Percentiles rank a stretch among this genome's conserved stretches.
Conservation (phyloP, 2,888 invertebrate species). For the Sclerodermus sp. region DNA sequence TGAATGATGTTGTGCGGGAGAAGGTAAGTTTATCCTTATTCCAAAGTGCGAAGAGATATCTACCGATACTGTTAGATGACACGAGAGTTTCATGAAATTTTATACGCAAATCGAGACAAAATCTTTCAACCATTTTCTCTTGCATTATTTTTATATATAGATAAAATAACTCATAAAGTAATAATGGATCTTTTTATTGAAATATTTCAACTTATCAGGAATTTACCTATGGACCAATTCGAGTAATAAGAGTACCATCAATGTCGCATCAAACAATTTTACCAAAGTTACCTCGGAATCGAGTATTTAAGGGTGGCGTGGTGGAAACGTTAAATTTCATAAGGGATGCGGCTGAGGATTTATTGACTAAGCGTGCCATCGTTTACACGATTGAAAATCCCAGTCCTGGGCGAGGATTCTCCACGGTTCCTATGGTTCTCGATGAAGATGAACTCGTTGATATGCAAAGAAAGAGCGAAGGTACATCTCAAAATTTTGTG, state of each 20-base stretch:
- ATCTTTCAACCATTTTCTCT: neutral
- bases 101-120: neutral
- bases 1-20: conserved; percentile 43
- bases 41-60: too few relatives aligned
- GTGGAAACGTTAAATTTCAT: conserved; percentile 45
- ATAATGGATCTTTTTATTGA: conserved; percentile 5
- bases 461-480: conserved; percentile 30
- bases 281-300: conserved; percentile 40
- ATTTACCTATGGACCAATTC: conserved; percentile 48
- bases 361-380: conserved; percentile 49
- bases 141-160: neutral
- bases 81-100: too few relatives aligned
- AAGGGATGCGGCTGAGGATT: conserved; percentile 44
- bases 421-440: conserved; percentile 38
- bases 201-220: conserved; percentile 46
- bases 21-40: conserved; percentile 41
- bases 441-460: conserved; percentile 48
- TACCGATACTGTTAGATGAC: too few relatives aligned
- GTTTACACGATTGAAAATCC: conserved; percentile 49
- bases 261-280: conserved; percentile 34
- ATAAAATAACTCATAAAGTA: too few relatives aligned
- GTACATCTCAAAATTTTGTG: too few relatives aligned
- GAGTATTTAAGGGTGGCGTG: conserved; percentile 34
- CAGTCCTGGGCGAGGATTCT: conserved; percentile 33
- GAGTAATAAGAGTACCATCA: conserved; percentile 47